phyloP scores from a whole-genome alignment of 1,140 invertebrate species.

The Drosophila orosa region DNA sequence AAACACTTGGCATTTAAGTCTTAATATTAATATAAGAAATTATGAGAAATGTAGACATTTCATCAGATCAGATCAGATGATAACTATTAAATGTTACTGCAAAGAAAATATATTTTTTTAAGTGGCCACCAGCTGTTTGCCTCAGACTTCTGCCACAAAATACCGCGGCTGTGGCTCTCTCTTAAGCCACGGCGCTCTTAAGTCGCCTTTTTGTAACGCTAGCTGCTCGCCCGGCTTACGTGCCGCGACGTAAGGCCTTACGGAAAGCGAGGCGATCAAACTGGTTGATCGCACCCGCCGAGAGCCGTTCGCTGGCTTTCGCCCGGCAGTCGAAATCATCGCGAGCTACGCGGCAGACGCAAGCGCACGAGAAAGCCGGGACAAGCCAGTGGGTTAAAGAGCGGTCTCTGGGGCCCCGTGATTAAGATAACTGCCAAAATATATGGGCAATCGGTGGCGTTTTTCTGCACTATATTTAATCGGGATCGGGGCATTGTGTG shows the following conservation, averaged over 20 bases:
- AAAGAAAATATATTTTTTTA: neutral
- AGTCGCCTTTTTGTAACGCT: slow-evolving; percentile 36
- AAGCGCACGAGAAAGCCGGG: slow-evolving; percentile 47
- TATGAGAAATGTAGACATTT: too few relatives aligned
- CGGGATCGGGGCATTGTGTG: slow-evolving; percentile 27
- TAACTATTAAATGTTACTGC: neutral
- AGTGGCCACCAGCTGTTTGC: slow-evolving; percentile 12
- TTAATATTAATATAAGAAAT: too few relatives aligned
- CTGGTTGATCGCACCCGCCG: slow-evolving; percentile 77
- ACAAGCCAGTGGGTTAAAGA: slow-evolving; percentile 9
- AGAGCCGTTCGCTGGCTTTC: slow-evolving; percentile 63
- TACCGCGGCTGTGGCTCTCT: neutral
- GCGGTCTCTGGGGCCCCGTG: slow-evolving; percentile 9
- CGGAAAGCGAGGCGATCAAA: slow-evolving; percentile 54
- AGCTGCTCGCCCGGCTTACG: slow-evolving; percentile 5
- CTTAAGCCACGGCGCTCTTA: slow-evolving; percentile 39
- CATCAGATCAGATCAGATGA: too few relatives aligned
- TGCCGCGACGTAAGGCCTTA: slow-evolving; percentile 56
- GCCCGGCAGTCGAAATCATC: slow-evolving; percentile 68
- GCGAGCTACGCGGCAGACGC: slow-evolving; percentile 67
- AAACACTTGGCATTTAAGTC: too few relatives aligned
- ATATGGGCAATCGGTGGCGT: slow-evolving; percentile 43
- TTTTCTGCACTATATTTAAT: slow-evolving; percentile 35
- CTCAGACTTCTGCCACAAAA: neutral
- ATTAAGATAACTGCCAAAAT: slow-evolving; percentile 56